A percentile compares a stretch with the other conserved stretches of the same genome.
These are phyloP conservation scores for Hylaeus anthracinus DNA, from an alignment of 1,140 invertebrate species.

Conservation along the genomic window DNA sequence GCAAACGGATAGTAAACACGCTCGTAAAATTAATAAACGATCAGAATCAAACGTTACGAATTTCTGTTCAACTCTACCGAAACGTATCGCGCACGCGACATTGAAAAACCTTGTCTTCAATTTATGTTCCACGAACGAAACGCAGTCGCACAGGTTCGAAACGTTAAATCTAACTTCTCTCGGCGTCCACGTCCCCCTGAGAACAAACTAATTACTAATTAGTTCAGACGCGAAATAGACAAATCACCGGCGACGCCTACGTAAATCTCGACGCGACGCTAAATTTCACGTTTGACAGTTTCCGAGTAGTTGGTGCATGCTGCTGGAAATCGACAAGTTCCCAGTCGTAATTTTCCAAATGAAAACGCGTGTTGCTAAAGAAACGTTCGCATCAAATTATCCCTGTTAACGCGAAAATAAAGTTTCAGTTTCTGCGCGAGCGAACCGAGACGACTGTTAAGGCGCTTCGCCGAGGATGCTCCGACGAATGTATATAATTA, in stretches of 20 bases:
- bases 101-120: too few relatives aligned
- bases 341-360: conserved; percentile 12
- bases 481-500: conserved; percentile 47
- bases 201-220: background rate
- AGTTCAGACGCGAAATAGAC: background rate
- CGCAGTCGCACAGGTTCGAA: background rate
- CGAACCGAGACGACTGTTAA: background rate
- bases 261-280: background rate
- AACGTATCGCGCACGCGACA: too few relatives aligned
- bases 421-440: conserved; percentile 17
- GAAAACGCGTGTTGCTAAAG: background rate
- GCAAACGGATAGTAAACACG: background rate
- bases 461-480: conserved; percentile 6
- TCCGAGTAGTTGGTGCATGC: background rate
- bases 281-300: background rate
- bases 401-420: conserved; percentile 4
- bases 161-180: too few relatives aligned
- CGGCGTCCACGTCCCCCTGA: background rate
- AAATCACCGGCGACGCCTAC: background rate
- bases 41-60: background rate
- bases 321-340: background rate
- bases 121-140: background rate
- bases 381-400: conserved; percentile 39
- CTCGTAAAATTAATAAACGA: background rate
- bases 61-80: background rate